phyloP scores from a whole-genome alignment of 2,113 vertebrate species.

The Sterrhoptilus dennistouni region DNA sequence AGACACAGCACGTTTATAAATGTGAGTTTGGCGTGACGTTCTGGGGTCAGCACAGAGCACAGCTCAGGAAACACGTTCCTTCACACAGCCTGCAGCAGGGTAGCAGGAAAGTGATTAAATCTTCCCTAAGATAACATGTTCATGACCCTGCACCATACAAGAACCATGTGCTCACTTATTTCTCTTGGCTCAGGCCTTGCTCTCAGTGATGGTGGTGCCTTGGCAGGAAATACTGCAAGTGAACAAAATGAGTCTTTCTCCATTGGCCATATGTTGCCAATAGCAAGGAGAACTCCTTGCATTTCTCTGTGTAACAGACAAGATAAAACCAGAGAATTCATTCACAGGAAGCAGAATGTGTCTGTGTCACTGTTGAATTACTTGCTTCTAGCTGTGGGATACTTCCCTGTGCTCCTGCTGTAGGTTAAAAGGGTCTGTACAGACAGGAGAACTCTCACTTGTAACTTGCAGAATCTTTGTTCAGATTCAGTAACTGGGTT shows the following conservation, averaged over 20 bases:
- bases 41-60: not conserved
- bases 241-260: not conserved
- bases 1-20: not conserved
- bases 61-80: not conserved
- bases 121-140: not conserved
- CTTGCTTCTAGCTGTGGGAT: not conserved
- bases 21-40: not conserved
- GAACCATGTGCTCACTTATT: not conserved
- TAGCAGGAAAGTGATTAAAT: slow-evolving; percentile 9
- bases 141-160: not conserved
- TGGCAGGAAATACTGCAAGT: not conserved
- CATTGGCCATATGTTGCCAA: not conserved
- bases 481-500: not conserved
- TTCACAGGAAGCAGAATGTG: not conserved
- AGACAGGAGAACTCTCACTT: not conserved
- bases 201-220: not conserved
- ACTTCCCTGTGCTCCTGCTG: not conserved
- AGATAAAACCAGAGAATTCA: not conserved
- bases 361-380: not conserved
- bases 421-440: not conserved
- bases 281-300: not conserved
- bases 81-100: not conserved
- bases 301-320: not conserved
- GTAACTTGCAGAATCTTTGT: not conserved
- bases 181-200: not conserved